Conservation (phyloP, 1,140 invertebrate species). For the Nasonia giraulti region DNA sequence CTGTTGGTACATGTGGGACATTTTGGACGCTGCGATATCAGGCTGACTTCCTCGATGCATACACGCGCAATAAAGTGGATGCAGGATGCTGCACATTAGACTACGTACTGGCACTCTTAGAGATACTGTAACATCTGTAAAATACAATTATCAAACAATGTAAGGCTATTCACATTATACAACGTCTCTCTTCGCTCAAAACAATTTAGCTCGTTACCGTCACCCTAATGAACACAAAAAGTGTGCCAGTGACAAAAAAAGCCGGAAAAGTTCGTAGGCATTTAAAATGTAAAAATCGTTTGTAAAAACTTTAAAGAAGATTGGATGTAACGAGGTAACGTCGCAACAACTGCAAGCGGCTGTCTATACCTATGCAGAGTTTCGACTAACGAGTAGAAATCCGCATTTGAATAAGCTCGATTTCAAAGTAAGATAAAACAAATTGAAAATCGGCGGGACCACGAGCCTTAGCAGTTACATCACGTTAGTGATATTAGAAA, state of each 20-base stretch:
- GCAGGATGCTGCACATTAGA: constrained; percentile 81
- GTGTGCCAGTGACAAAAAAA: not conserved
- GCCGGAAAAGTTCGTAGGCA: too few species aligned
- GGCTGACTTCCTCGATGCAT: constrained; percentile 79
- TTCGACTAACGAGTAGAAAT: constrained; percentile 11
- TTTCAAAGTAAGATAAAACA: constrained; percentile 31
- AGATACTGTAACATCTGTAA: constrained; percentile 81
- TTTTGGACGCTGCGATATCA: constrained; percentile 74
- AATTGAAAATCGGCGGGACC: not conserved
- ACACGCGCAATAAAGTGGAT: constrained; percentile 83
- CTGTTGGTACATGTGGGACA: constrained; percentile 79
- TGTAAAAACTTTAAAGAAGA: not conserved
- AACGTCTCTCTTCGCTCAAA: not conserved
- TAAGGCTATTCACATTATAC: too few species aligned
- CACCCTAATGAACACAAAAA: not conserved
- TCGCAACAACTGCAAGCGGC: not conserved
- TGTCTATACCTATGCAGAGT: not conserved
- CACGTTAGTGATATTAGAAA: not conserved
- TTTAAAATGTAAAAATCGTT: not conserved
- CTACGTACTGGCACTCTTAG: constrained; percentile 77
- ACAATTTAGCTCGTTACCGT: not conserved
- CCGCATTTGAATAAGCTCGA: constrained; percentile 1
- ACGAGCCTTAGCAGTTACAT: not conserved
- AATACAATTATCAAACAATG: not conserved
- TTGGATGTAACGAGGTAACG: not conserved